phyloP scores from a whole-genome alignment of 2,113 vertebrate species.

The Oceanodroma tethys region DNA sequence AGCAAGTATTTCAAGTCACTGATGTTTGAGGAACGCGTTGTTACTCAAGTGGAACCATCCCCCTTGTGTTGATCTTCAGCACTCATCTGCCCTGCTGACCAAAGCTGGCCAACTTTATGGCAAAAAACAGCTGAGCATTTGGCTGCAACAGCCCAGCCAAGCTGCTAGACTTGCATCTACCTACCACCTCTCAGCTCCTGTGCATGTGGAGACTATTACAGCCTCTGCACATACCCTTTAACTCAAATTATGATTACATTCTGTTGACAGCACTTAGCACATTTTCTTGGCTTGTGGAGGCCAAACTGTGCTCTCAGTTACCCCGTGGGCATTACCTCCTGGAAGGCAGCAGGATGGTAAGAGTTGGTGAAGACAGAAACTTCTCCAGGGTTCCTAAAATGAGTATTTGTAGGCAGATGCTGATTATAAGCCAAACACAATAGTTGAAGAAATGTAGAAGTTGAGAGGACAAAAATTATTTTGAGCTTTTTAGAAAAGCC shows the following conservation, averaged over 20 bases:
- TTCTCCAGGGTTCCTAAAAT: constrained; percentile 25
- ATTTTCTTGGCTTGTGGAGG: constrained; percentile 7
- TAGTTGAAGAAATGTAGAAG: neutral
- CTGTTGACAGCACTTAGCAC: constrained; percentile 50
- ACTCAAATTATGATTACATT: constrained; percentile 10
- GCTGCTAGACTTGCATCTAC: neutral
- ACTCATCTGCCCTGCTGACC: neutral
- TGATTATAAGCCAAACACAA: neutral
- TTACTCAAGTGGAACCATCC: neutral
- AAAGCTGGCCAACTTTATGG: neutral
- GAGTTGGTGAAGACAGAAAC: constrained; percentile 19
- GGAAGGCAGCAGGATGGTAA: constrained; percentile 28
- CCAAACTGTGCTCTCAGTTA: neutral
- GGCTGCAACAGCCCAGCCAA: neutral
- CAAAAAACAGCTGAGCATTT: neutral
- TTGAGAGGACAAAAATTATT: neutral
- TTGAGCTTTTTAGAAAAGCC: neutral
- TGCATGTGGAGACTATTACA: neutral
- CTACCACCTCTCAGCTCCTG: neutral
- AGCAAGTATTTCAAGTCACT: neutral
- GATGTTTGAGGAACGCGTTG: fast-evolving
- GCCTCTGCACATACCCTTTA: neutral
- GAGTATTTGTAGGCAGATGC: constrained; percentile 4
- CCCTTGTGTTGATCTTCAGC: fast-evolving
- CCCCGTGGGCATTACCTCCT: neutral